These are phyloP conservation scores for Loxodonta africana DNA, from an alignment of 2,113 vertebrate species.

Conservation along the genomic window DNA sequence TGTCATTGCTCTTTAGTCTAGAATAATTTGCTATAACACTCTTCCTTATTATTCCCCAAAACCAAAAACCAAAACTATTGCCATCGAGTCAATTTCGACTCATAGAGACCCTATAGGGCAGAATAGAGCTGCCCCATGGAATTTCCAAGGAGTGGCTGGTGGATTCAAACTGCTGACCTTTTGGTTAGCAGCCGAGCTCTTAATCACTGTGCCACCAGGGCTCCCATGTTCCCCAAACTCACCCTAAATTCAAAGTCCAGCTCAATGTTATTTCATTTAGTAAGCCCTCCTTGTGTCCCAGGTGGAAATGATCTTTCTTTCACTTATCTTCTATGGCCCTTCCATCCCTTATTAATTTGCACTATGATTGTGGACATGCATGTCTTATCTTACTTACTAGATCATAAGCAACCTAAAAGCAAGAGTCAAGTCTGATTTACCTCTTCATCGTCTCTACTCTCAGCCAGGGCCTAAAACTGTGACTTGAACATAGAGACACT, in stretches of 20 bases:
- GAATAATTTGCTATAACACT: background rate
- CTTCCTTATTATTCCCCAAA: background rate
- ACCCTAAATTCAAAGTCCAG: constrained; percentile 19
- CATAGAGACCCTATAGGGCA: background rate
- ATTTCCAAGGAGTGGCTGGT: background rate
- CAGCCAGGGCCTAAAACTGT: background rate
- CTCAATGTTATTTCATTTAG: background rate
- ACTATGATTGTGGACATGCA: background rate
- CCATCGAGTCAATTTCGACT: background rate
- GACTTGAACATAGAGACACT: background rate
- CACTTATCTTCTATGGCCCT: background rate
- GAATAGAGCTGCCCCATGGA: background rate
- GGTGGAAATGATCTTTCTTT: background rate
- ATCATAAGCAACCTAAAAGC: background rate
- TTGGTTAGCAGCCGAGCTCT: background rate
- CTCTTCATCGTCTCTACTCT: background rate
- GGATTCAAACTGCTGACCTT: background rate
- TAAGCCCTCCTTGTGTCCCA: background rate
- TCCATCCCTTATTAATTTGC: background rate
- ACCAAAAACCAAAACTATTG: background rate
- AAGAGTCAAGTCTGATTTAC: constrained; percentile 24
- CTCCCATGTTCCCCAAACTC: background rate
- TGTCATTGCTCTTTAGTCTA: background rate
- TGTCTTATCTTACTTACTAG: background rate
- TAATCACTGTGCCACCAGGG: background rate